These are phyloP conservation scores for Megaustenia siamemsis DNA, from an alignment of 2,888 invertebrate species.

Conservation along the genomic window DNA sequence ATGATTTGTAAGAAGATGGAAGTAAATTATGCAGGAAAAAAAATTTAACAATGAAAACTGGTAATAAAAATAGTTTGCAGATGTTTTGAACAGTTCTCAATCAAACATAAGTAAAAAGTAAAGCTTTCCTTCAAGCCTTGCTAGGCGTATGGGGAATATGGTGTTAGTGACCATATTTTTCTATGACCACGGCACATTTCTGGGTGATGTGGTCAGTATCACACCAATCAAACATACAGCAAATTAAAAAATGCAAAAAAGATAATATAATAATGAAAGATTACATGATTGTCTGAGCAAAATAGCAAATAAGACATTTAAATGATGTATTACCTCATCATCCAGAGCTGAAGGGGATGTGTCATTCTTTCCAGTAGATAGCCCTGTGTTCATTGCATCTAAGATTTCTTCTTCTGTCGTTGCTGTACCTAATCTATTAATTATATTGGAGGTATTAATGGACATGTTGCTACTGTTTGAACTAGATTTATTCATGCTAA, in stretches of 20 bases:
- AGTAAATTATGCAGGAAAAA: no score
- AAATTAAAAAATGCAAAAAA: neutral
- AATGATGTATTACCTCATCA: conserved; percentile 44
- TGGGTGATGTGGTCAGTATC: no score
- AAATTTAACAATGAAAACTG: no score
- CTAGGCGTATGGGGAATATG: no score
- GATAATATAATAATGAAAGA: neutral
- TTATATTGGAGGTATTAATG: neutral
- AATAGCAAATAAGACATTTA: neutral
- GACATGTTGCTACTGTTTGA: neutral
- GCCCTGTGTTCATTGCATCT: conserved; percentile 63
- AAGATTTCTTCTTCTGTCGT: conserved; percentile 62
- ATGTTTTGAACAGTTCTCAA: no score
- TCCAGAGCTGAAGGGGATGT: conserved; percentile 60
- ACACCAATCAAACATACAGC: neutral
- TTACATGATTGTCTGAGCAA: neutral
- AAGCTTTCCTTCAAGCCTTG: neutral
- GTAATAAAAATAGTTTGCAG: no score
- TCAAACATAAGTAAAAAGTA: neutral
- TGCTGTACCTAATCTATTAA: conserved; percentile 29
- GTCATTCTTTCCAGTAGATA: conserved; percentile 61
- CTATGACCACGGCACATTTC: no score
- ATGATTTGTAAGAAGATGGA: no score
- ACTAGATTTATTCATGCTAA: neutral
- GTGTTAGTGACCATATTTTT: no score